Base-by-base conservation (phyloP, 2,888 invertebrate species). In the Philonicus albiceps region DNA sequence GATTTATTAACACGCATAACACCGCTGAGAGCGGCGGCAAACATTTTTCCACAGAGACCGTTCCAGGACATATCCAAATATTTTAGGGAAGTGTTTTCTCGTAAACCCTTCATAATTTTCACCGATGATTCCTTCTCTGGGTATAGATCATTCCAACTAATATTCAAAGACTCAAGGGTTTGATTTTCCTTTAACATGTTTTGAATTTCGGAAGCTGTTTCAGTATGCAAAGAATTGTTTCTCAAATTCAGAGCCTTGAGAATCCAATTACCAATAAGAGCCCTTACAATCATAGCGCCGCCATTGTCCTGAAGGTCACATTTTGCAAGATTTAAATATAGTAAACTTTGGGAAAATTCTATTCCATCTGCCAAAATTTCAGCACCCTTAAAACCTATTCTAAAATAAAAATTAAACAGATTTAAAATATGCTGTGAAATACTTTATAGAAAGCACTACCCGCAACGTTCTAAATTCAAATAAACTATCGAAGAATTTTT, bases 1-100 rank as follows among this genome's bases (percentile, higher is more conserved):
- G 73, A 37, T 5, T 40, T n/a, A 27, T 83, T 31, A 0, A 43
- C 37, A 8, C 43, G 75, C 3, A 89, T 19, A 3, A 87, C 75
- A 27, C 84, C 72, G 13, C 16, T 30, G 8, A 89, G 30, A 37
- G 53, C 13, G 55, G 40, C 64, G 1, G 85, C 64, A 19, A 88
- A 87, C 2, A 0, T 5, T 27, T 83, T 84, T 8, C 88, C 88
- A 13, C 31, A 16, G 2, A 89, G 19, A 40, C 88, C 88, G 80
- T 88, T 88, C 88, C 88, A 89, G 8, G 88, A 87, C 27, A 88
- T 74, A 75, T 88, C 73, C 16, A 89, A 37, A 30, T 76, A 19
- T 64, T 85, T 78, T 11, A 89, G 11, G 19, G 76, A 40, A 31
- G 86, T 78, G 37, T 88, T 89, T 13, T 19, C 53, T 80, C 27